A percentile compares a stretch with the other conserved stretches of the same genome.
These are phyloP conservation scores for Eurystomus glaucurus DNA, from an alignment of 2,797 vertebrate genomes.

Conservation along the genomic window DNA sequence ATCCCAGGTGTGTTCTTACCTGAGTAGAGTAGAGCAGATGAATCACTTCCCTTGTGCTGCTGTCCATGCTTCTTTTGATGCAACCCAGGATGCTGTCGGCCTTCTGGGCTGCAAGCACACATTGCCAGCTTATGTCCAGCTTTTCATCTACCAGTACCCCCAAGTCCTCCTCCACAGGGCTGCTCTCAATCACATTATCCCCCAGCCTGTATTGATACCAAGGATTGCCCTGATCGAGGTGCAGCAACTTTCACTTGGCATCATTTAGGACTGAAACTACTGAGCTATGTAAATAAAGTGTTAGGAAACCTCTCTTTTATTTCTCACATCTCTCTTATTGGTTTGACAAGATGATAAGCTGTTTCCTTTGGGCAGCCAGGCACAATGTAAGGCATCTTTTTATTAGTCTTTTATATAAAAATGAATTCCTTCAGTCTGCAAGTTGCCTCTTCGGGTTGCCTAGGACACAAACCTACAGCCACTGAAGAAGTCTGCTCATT, in stretches of 20 bases:
- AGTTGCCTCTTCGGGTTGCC: background rate
- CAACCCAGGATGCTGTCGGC: background rate
- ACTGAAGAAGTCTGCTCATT: background rate
- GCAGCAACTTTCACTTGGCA: too few relatives aligned
- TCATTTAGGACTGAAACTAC: background rate
- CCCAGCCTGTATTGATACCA: too few relatives aligned
- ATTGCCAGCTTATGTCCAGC: background rate
- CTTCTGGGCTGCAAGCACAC: background rate
- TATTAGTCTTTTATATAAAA: background rate
- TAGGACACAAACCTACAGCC: background rate
- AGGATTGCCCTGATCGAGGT: too few relatives aligned
- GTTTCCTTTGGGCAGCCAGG: background rate
- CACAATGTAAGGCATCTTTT: background rate
- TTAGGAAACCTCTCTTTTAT: background rate
- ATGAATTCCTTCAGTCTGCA: background rate
- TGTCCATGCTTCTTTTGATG: background rate
- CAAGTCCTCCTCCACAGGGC: background rate
- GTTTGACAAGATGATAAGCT: background rate
- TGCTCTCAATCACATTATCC: too few relatives aligned
- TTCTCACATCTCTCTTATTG: background rate
- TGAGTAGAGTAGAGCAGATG: background rate
- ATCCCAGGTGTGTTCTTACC: background rate
- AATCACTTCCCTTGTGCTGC: background rate
- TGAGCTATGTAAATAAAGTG: background rate
- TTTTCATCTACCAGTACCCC: background rate